Percentiles rank a stretch among this genome's conserved stretches.
phyloP scores from a whole-genome alignment of 2,113 vertebrate genomes.

The Microtus oregoni region DNA sequence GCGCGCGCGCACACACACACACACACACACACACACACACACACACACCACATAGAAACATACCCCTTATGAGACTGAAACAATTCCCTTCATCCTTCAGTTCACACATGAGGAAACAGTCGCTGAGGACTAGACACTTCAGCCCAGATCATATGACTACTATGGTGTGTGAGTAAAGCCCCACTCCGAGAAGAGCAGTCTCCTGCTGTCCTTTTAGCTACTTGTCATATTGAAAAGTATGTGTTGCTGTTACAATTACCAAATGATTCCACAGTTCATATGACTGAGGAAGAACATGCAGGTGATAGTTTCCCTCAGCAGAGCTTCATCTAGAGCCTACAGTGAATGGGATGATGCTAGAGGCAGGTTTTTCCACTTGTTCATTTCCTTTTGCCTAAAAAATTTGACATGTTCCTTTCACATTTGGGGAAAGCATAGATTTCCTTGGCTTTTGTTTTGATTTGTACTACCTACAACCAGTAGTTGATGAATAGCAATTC shows the following conservation, averaged over 20 bases:
- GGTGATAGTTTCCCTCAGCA: not conserved
- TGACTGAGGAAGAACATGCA: not conserved
- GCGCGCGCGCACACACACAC: too few relatives aligned
- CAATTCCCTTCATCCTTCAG: not conserved
- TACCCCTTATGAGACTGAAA: not conserved
- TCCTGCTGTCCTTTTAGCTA: not conserved
- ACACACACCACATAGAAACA: not conserved
- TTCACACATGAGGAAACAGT: not conserved
- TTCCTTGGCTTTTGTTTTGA: not conserved
- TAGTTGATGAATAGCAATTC: not conserved
- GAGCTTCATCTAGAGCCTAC: not conserved
- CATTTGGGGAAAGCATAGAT: not conserved
- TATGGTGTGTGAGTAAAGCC: fast-evolving
- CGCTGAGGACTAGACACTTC: not conserved
- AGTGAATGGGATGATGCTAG: not conserved
- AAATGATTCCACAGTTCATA: not conserved
- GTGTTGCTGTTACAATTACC: not conserved
- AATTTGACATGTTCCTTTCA: not conserved
- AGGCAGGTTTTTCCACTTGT: not conserved
- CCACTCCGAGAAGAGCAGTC: fast-evolving
- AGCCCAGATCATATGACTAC: not conserved
- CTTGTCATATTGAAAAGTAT: not conserved
- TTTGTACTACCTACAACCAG: not conserved
- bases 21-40: not conserved
- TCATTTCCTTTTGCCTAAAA: not conserved